phyloP scores from a whole-genome alignment of 2,797 vertebrate species.

The Parambassis ranga region DNA sequence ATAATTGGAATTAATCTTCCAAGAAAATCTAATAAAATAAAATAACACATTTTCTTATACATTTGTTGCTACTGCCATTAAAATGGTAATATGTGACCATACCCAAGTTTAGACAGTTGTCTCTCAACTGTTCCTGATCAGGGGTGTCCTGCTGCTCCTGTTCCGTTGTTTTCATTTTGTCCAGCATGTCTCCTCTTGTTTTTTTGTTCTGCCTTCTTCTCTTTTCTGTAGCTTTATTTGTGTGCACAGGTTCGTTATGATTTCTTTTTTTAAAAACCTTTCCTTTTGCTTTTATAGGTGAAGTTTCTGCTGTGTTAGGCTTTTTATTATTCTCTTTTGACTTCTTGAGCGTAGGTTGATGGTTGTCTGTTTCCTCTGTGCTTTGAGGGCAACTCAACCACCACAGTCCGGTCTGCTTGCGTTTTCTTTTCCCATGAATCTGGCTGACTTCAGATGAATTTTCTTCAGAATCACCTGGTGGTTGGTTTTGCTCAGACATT shows the following conservation, averaged over 20 bases:
- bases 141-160: no score
- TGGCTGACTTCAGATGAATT: conserved; percentile 24
- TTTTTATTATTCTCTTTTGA: conserved; percentile 14
- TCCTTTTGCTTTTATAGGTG: conserved; percentile 20
- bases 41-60: no score
- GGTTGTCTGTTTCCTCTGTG: conserved; percentile 7
- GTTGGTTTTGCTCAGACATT: conserved; percentile 5
- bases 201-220: conserved; percentile 22
- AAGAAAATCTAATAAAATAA: no score
- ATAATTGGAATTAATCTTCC: no score
- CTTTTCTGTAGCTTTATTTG: neutral
- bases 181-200: neutral
- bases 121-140: no score
- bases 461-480: neutral
- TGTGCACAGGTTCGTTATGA: neutral
- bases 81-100: no score
- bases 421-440: conserved; percentile 53
- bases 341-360: conserved; percentile 14
- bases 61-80: no score
- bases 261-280: conserved; percentile 11
- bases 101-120: no score
- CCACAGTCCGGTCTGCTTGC: conserved; percentile 45
- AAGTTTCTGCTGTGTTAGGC: neutral
- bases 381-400: conserved; percentile 45
- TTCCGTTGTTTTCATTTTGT: no score